A percentile compares a stretch with the other conserved stretches of the same genome.
phyloP scores from a whole-genome alignment of 35 echinoderm and acorn worm genomes.

The Heliocidaris tuberculata region DNA sequence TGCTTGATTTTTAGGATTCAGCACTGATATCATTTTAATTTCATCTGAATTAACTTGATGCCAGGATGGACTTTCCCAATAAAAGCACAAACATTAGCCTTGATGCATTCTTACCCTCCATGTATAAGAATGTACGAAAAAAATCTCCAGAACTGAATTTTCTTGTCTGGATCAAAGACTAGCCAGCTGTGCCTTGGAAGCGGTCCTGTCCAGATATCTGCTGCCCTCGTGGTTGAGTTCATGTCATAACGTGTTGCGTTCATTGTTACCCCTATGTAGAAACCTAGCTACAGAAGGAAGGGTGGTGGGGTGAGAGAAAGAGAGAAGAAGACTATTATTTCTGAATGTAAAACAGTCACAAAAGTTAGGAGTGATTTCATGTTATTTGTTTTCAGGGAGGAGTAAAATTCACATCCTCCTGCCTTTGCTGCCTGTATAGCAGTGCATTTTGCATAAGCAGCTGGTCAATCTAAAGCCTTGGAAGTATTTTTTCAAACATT shows the following conservation, averaged over 20 bases:
- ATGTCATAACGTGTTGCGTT: slow-evolving; percentile 40
- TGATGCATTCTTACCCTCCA: slow-evolving; percentile 65
- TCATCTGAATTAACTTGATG: too few species aligned
- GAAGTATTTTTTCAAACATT: too few species aligned
- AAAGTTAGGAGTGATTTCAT: not conserved
- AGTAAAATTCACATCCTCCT: too few species aligned
- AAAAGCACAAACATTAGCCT: too few species aligned
- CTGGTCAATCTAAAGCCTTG: too few species aligned
- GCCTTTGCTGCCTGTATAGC: too few species aligned
- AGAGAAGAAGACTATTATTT: not conserved
- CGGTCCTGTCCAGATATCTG: slow-evolving; percentile 76
- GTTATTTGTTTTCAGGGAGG: too few species aligned
- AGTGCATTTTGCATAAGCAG: too few species aligned
- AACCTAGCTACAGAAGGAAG: slow-evolving; percentile 67
- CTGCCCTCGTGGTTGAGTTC: not conserved
- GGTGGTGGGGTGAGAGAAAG: not conserved
- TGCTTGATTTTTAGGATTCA: too few species aligned
- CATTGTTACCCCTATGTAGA: slow-evolving; percentile 62
- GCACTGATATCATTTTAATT: too few species aligned
- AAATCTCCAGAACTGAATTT: slow-evolving; percentile 96
- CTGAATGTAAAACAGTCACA: not conserved
- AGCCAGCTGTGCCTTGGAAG: slow-evolving; percentile 67
- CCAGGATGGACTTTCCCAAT: too few species aligned
- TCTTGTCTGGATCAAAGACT: slow-evolving; percentile 73
- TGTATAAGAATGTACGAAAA: slow-evolving; percentile 85